Base-by-base conservation (phyloP, 2,797 vertebrate genomes). In the Fistularia commersonii region DNA sequence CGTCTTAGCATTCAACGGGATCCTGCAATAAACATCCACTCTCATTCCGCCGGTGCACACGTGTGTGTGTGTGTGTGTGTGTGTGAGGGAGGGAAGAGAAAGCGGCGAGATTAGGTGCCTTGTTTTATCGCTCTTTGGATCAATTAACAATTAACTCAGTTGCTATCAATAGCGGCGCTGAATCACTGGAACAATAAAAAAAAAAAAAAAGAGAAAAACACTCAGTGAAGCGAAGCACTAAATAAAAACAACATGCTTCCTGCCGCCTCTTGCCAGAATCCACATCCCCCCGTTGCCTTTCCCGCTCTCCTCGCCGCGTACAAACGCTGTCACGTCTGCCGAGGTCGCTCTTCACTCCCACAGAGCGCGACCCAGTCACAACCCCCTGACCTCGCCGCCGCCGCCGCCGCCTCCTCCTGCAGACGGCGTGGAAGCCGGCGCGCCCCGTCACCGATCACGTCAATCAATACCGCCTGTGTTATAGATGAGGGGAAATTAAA, bases 1-100 rank as follows among this genome's bases (percentile, higher is more conserved):
- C 71, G 72, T 72, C 76, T 80, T 62, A 64, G 77, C 79, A 79
- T 87, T 66, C 54, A 77, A 69, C 36, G 64, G 71, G 70, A 85
- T 87, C 80, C 83, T 85, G 83, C 76, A 79, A 87, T 87, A 89
- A 87, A 86, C 77, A 79, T 77, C 64, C 77, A 84, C 65, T 80
- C 74, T 81, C 69, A 72, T 78, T 86, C 72, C 6, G 52, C 12
- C 45, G 9, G 49, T 42, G 41, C 8, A 40, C 13, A 51, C 36
- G 52, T 45, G 54, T 42, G 52, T 36, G 14, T 8, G 54, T 8
- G 33, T 11, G 51, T 8, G 49, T 11, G 46, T 7, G 44, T 41
- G 40, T 10, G 44, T 14, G 51, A 37, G 54, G 39, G 51, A 36
- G 47, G 13, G 15, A 5, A 35, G 8, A 11, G 10, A 12, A 48